phyloP scores from a whole-genome alignment of 2,797 vertebrate species.

The Hozukius guyotensis region DNA sequence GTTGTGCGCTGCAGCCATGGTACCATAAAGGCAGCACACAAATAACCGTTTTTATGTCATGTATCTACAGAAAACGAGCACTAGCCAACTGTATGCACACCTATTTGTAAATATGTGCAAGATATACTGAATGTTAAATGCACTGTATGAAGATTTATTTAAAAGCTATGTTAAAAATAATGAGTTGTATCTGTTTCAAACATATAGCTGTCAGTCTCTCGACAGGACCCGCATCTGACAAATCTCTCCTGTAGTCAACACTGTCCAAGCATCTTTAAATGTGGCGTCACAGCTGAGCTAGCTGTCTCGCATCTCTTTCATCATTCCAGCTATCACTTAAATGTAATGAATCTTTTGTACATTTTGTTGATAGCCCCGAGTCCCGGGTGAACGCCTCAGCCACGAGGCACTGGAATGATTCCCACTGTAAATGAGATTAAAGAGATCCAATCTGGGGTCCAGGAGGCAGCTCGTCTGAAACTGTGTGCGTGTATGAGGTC shows the following conservation, averaged over 20 bases:
- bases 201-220: slow-evolving; percentile 34
- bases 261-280: slow-evolving; percentile 38
- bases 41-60: slow-evolving; percentile 53
- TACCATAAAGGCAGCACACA: slow-evolving; percentile 56
- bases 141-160: slow-evolving; percentile 69
- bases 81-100: slow-evolving; percentile 78
- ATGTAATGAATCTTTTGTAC: slow-evolving; percentile 66
- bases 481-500: slow-evolving; percentile 32
- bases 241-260: slow-evolving; percentile 31
- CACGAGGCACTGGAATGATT: slow-evolving; percentile 50
- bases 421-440: slow-evolving; percentile 68
- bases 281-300: slow-evolving; percentile 25
- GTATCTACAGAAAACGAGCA: slow-evolving; percentile 64
- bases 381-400: slow-evolving; percentile 24
- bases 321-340: slow-evolving; percentile 56
- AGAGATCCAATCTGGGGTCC: slow-evolving; percentile 39
- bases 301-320: slow-evolving; percentile 22
- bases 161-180: slow-evolving; percentile 67
- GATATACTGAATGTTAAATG: slow-evolving; percentile 74
- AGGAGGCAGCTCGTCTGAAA: slow-evolving; percentile 47
- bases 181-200: slow-evolving; percentile 54
- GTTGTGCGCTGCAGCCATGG: slow-evolving; percentile 49
- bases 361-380: slow-evolving; percentile 67
- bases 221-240: slow-evolving; percentile 37
- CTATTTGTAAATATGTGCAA: slow-evolving; percentile 78